These are phyloP conservation scores for Amphiduros pacificus DNA, from an alignment of 2,888 invertebrate species.

Conservation along the genomic window DNA sequence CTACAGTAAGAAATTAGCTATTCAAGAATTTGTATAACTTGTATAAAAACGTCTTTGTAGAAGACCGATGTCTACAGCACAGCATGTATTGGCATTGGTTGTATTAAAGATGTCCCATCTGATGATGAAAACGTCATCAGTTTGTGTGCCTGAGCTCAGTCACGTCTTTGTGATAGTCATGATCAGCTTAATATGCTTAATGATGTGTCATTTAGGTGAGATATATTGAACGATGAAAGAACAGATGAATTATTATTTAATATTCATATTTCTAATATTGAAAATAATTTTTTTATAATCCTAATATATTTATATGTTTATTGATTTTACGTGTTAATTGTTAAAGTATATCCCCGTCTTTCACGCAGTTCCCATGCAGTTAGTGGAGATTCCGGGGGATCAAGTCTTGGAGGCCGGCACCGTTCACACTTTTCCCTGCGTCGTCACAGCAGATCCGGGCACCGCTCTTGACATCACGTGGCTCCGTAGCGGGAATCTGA, in stretches of 20 bases:
- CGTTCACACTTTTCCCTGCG: slow-evolving; percentile 15
- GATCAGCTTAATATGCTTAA: too few species aligned
- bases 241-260: neutral
- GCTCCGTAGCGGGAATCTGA: slow-evolving; percentile 13
- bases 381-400: slow-evolving; percentile 12
- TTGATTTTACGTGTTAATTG: too few species aligned
- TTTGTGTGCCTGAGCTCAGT: too few species aligned
- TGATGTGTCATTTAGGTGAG: neutral
- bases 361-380: neutral
- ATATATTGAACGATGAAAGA: neutral
- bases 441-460: slow-evolving; percentile 17
- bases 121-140: too few species aligned
- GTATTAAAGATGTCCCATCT: too few species aligned
- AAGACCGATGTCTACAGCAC: too few species aligned
- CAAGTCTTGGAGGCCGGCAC: slow-evolving; percentile 6
- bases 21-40: too few species aligned
- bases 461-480: slow-evolving; percentile 18
- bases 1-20: neutral
- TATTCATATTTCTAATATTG: neutral
- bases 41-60: too few species aligned
- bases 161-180: too few species aligned
- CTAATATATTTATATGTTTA: too few species aligned
- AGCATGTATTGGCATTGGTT: too few species aligned
- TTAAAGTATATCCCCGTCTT: too few species aligned
- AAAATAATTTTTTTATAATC: neutral